These are phyloP conservation scores for Drosophila tanythrix DNA, from an alignment of 2,888 invertebrate species.

Conservation along the genomic window DNA sequence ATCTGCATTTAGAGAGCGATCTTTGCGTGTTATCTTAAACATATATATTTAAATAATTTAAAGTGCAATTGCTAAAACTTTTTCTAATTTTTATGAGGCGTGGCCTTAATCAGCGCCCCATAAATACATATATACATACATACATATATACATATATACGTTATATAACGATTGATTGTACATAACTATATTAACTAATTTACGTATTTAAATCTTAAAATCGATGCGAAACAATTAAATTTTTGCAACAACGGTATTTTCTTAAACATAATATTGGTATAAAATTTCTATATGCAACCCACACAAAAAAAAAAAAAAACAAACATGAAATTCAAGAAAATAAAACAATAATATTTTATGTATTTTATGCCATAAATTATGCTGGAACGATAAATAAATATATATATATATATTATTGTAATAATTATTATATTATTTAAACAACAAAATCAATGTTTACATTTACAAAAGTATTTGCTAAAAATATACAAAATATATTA, in stretches of 20 bases:
- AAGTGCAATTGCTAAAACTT: constrained; percentile 60
- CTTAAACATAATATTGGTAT: constrained; percentile 61
- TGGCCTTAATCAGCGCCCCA: constrained; percentile 37
- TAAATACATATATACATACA: constrained; percentile 28
- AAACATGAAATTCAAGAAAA: constrained; percentile 18
- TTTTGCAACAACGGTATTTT: constrained; percentile 54
- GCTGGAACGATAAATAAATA: constrained; percentile 70
- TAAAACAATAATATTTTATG: constrained; percentile 57
- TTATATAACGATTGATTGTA: constrained; percentile 56
- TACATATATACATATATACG: constrained; percentile 25
- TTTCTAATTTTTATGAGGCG: constrained; percentile 35
- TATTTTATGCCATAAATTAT: constrained; percentile 76
- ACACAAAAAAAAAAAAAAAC: constrained; percentile 17
- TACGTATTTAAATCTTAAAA: constrained; percentile 67
- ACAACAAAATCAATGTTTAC: constrained; percentile 66
- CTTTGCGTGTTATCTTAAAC: constrained; percentile 52
- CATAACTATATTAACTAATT: constrained; percentile 73
- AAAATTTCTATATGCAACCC: constrained; percentile 29
- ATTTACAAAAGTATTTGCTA: constrained; percentile 76
- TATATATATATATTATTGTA: constrained; percentile 45
- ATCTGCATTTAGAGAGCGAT: constrained; percentile 71
- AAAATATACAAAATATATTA: constrained; percentile 40
- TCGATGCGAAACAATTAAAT: constrained; percentile 25
- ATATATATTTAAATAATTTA: constrained; percentile 57
- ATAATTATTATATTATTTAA: constrained; percentile 68